These are phyloP conservation scores for Eristalis arbustorum DNA, from an alignment of 2,888 invertebrate genomes.

Conservation along the genomic window DNA sequence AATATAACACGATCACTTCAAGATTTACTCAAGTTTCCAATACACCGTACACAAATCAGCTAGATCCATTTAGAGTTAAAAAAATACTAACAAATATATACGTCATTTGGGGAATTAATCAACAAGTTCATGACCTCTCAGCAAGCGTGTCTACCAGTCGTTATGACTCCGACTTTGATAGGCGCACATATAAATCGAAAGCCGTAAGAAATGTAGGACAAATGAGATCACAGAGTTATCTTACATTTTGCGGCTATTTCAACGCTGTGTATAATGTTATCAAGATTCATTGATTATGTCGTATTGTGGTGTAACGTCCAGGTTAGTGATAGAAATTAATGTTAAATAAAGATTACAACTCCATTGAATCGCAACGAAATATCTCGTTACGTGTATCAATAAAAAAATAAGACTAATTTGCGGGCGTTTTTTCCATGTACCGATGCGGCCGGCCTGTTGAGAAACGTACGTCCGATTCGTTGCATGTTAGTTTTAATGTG, in stretches of 20 bases:
- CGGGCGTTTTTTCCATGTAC: too few relatives aligned
- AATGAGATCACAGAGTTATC: not conserved
- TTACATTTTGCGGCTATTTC: not conserved
- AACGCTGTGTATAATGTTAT: not conserved
- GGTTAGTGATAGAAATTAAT: not conserved
- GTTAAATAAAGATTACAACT: not conserved
- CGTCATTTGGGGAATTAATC: not conserved
- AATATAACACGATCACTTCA: too few relatives aligned
- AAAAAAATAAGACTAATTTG: too few relatives aligned
- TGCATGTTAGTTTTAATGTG: too few relatives aligned
- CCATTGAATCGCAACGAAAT: not conserved
- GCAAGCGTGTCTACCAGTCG: not conserved
- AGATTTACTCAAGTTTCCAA: not conserved
- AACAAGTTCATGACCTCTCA: slow-evolving; percentile 19
- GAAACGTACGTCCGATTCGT: too few relatives aligned
- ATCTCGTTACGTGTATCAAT: not conserved
- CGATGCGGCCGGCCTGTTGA: too few relatives aligned
- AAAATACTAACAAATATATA: not conserved
- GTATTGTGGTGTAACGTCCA: not conserved
- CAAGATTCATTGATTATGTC: not conserved
- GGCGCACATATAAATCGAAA: not conserved
- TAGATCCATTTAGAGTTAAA: not conserved
- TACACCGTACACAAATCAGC: not conserved
- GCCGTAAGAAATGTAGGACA: slow-evolving; percentile 4
- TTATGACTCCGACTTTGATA: not conserved